These are phyloP conservation scores for Peucedramus taeniatus DNA, from an alignment of 2,113 vertebrate species.

Conservation along the genomic window DNA sequence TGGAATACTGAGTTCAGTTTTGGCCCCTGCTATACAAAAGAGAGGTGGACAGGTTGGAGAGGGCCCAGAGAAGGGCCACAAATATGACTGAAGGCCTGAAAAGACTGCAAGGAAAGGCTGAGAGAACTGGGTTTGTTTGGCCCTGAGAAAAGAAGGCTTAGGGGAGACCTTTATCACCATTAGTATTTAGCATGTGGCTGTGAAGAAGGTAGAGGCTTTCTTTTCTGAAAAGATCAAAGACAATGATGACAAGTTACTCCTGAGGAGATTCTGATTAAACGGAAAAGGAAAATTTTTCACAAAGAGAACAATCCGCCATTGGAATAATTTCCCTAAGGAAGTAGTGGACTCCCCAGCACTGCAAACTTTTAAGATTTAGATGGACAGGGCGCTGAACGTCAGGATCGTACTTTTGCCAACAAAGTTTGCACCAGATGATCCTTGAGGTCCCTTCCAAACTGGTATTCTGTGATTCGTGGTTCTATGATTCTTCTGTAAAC, in stretches of 20 bases:
- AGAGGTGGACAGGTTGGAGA: neutral
- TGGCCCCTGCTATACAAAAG: neutral
- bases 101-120: neutral
- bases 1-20: neutral
- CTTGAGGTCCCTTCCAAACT: neutral
- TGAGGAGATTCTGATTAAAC: neutral
- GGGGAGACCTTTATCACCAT: neutral
- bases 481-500: neutral
- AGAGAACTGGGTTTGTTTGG: neutral
- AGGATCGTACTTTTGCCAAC: rapidly evolving
- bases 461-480: neutral
- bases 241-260: neutral
- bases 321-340: neutral
- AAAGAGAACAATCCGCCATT: neutral
- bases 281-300: neutral
- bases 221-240: neutral
- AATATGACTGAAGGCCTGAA: neutral
- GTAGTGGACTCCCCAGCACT: neutral
- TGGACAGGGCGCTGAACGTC: neutral
- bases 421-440: neutral
- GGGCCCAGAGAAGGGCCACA: neutral
- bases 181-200: neutral
- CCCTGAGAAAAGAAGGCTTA: neutral
- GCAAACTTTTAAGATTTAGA: neutral
- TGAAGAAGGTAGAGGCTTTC: neutral